phyloP scores from a whole-genome alignment of 2,888 invertebrate species.

The Clanis bilineata region DNA sequence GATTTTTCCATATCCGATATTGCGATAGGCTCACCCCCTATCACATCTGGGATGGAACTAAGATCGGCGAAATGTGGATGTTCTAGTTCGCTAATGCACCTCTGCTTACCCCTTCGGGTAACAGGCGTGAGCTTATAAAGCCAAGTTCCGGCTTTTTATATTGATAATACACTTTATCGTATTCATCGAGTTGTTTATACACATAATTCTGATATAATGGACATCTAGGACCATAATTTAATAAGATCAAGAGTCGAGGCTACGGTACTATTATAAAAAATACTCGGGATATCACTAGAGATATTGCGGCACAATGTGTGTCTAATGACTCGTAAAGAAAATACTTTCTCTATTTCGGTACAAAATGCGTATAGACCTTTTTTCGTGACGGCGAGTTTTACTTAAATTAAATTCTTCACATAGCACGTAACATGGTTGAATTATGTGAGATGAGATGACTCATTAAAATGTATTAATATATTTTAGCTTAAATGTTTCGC shows the following conservation, averaged over 20 bases:
- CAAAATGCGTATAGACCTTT: slow-evolving; percentile 12
- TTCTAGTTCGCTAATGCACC: too few species aligned
- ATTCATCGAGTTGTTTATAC: not conserved
- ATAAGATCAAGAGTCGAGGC: not conserved
- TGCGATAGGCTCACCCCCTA: too few species aligned
- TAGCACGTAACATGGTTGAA: slow-evolving; percentile 4
- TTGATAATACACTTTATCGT: not conserved
- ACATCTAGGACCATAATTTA: not conserved
- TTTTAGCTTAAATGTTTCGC: not conserved
- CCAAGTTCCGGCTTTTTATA: not conserved
- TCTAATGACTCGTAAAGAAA: slow-evolving; percentile 29
- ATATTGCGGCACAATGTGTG: slow-evolving; percentile 27
- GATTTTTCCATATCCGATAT: too few species aligned
- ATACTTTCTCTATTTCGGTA: slow-evolving; percentile 22
- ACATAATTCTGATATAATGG: not conserved
- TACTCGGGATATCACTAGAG: slow-evolving; percentile 16
- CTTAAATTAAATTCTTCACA: slow-evolving; percentile 17
- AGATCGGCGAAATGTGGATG: too few species aligned
- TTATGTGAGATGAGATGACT: slow-evolving; percentile 13
- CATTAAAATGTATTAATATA: slow-evolving; percentile 3
- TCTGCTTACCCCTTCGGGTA: too few species aligned
- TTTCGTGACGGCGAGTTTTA: slow-evolving; percentile 19
- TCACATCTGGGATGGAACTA: too few species aligned
- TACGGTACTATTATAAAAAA: slow-evolving; percentile 17
- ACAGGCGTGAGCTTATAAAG: too few species aligned